phyloP scores from a whole-genome alignment of 2,113 vertebrate genomes.

The Potamarius usumacintae region DNA sequence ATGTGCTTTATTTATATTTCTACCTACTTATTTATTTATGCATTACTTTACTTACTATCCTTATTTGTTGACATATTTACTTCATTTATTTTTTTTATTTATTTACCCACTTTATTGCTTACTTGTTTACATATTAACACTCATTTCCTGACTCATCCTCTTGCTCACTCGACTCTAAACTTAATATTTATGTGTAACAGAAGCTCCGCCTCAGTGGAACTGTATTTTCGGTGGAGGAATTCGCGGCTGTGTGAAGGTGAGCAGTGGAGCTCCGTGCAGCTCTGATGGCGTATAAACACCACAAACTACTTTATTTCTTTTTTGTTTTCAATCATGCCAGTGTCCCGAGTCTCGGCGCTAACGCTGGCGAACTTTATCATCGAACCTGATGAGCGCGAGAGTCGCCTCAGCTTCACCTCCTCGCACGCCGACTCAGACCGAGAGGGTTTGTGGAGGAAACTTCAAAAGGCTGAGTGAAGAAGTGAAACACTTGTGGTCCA shows the following conservation, averaged over 20 bases:
- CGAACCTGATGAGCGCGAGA: not conserved
- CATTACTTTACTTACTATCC: too few species aligned
- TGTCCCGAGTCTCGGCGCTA: not conserved
- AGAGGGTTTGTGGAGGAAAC: not conserved
- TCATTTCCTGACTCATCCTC: too few species aligned
- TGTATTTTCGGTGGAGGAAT: not conserved
- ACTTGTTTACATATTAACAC: not conserved
- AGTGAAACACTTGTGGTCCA: not conserved
- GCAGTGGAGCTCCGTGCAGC: too few species aligned
- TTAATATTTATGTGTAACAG: not conserved
- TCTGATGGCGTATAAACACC: not conserved
- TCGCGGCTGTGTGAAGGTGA: not conserved
- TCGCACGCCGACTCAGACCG: not conserved
- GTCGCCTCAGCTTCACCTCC: not conserved
- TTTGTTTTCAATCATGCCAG: too few species aligned
- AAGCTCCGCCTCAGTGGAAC: not conserved
- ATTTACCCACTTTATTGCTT: not conserved
- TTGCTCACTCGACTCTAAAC: not conserved
- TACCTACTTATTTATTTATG: not conserved
- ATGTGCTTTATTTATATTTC: too few species aligned
- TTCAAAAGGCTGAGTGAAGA: not conserved
- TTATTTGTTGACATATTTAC: not conserved
- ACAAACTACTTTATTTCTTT: not conserved
- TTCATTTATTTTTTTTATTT: not conserved
- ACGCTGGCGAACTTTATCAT: not conserved